phyloP scores from a whole-genome alignment of 2,113 vertebrate species.

The Porphyrio hochstetteri region DNA sequence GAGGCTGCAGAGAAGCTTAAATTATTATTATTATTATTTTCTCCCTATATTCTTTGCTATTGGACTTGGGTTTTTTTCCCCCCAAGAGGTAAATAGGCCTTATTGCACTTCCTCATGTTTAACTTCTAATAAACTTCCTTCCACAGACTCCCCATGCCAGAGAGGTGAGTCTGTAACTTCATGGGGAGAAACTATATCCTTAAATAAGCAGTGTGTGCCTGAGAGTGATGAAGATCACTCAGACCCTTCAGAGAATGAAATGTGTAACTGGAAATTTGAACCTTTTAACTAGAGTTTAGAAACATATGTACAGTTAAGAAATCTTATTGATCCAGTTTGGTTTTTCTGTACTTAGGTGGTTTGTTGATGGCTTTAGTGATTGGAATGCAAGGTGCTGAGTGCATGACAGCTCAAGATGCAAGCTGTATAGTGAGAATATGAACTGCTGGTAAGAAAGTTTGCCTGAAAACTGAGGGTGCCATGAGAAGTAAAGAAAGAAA shows the following conservation, averaged over 20 bases:
- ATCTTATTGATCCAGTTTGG: neutral
- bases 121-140: neutral
- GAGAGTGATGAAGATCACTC: neutral
- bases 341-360: neutral
- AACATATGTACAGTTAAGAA: neutral
- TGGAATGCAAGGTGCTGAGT: neutral
- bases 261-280: neutral
- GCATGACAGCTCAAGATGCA: neutral
- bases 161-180: constrained; percentile 19
- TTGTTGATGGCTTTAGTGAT: neutral
- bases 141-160: neutral
- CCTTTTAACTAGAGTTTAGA: neutral
- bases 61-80: neutral
- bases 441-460: neutral
- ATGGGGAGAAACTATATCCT: constrained; percentile 27
- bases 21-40: neutral
- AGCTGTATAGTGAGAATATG: neutral
- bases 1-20: neutral
- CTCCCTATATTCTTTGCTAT: neutral
- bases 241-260: neutral
- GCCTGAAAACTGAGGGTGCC: neutral
- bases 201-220: neutral
- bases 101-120: constrained; percentile 21
- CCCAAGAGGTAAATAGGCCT: neutral
- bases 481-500: neutral